phyloP scores from a whole-genome alignment of 2,888 invertebrate species.

The Drosophila paucipuncta region DNA sequence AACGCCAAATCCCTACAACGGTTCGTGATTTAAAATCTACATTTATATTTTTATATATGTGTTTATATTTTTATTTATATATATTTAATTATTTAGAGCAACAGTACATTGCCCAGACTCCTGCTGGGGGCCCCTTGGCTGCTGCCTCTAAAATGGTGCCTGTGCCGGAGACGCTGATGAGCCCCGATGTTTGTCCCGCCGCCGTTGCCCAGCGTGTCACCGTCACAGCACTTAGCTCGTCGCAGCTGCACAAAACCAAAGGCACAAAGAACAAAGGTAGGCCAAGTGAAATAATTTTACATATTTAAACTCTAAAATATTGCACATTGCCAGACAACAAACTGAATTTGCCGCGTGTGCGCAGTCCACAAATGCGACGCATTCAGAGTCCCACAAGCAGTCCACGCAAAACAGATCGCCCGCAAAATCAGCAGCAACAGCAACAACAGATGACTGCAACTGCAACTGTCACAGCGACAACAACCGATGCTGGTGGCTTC shows the following conservation, averaged over 20 bases:
- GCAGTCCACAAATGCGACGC: conserved; percentile 83
- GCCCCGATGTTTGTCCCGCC: conserved; percentile 88
- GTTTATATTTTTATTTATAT: neutral
- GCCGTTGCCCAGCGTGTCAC: conserved; percentile 82
- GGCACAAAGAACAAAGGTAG: conserved; percentile 84
- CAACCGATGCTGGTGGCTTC: conserved; percentile 83
- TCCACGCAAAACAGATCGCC: conserved; percentile 75
- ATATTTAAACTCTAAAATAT: conserved; percentile 2
- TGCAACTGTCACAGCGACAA: conserved; percentile 48
- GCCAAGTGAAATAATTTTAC: conserved; percentile 17
- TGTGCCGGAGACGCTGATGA: conserved; percentile 94
- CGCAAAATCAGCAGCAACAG: conserved; percentile 22
- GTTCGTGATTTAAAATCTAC: conserved; percentile 45
- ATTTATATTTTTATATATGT: neutral
- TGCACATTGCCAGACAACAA: conserved; percentile 77
- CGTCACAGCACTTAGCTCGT: conserved; percentile 78
- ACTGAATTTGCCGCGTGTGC: conserved; percentile 84
- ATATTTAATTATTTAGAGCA: conserved; percentile 66
- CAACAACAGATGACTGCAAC: conserved; percentile 18
- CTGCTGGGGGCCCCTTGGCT: conserved; percentile 87
- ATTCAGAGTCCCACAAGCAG: conserved; percentile 83
- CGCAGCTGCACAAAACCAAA: conserved; percentile 83
- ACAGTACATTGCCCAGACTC: conserved; percentile 64
- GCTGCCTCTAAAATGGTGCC: conserved; percentile 95
- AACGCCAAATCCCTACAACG: conserved; percentile 84